A percentile compares a stretch with the other conserved stretches of the same genome.
phyloP scores from a whole-genome alignment of 2,113 vertebrate genomes.

The Cervus canadensis region DNA sequence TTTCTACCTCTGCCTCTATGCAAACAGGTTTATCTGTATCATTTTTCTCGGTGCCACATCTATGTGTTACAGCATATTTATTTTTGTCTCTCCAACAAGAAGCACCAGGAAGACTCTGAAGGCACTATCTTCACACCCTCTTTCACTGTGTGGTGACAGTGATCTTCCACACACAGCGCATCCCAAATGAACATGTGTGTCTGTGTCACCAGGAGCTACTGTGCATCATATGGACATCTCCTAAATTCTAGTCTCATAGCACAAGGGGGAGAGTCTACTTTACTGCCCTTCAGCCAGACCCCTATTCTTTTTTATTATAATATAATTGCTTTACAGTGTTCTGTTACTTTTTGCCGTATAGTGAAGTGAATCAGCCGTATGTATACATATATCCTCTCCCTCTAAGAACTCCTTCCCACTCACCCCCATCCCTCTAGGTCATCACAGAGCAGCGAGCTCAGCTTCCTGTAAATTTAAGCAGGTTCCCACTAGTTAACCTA shows the following conservation, averaged over 20 bases:
- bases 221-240: fast-evolving
- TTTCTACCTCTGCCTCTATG: neutral
- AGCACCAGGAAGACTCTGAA: neutral
- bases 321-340: neutral
- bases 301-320: neutral
- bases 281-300: neutral
- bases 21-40: neutral
- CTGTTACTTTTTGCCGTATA: neutral
- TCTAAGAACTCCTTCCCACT: neutral
- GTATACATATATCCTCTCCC: neutral
- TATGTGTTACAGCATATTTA: neutral
- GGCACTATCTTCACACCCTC: neutral
- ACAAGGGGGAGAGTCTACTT: neutral
- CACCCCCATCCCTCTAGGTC: neutral
- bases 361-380: neutral
- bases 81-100: neutral
- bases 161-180: neutral
- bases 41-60: neutral
- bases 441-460: neutral
- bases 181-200: neutral
- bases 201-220: neutral
- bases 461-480: neutral
- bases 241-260: neutral
- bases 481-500: neutral
- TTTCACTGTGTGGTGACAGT: neutral